Evolutionary conservation across 2,888 invertebrate species (phyloP).

Genomic region (Nudaria mundana): DNA sequence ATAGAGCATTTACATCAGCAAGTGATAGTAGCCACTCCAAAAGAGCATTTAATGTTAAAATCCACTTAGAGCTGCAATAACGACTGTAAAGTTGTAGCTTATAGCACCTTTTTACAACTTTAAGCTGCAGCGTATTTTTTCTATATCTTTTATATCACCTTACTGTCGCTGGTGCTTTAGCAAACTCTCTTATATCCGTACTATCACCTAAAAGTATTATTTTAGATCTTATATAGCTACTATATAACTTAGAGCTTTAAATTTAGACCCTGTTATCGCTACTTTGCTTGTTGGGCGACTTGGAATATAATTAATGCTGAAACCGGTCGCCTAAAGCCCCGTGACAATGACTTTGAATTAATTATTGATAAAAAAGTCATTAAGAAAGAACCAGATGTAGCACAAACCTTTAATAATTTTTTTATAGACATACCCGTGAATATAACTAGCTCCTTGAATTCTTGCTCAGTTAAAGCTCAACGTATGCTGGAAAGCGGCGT

Average conservation of each 20-base stretch:
- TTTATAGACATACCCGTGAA: too few species aligned
- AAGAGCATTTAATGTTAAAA: background rate
- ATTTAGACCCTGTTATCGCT: background rate
- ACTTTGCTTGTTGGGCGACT: background rate
- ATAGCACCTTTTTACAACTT: slow-evolving; percentile 2
- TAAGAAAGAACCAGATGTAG: too few species aligned
- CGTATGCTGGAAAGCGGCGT: too few species aligned
- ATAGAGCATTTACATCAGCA: background rate
- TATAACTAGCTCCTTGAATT: too few species aligned
- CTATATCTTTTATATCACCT: slow-evolving; percentile 2
- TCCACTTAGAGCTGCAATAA: background rate
- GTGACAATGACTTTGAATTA: too few species aligned
- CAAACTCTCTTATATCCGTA: background rate
- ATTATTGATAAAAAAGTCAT: too few species aligned
- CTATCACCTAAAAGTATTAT: background rate
- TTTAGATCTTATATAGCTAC: slow-evolving; percentile 1
- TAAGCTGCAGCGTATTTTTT: slow-evolving; percentile 3
- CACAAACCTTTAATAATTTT: too few species aligned
- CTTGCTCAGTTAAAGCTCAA: too few species aligned
- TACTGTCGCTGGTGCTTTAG: slow-evolving; percentile 2
- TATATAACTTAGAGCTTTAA: background rate
- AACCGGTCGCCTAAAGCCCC: too few species aligned
- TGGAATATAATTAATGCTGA: too few species aligned
- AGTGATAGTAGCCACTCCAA: background rate
- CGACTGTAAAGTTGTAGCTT: background rate